phyloP scores from a whole-genome alignment of 2,797 vertebrate species.

The Scolopax bukidnonensis region DNA sequence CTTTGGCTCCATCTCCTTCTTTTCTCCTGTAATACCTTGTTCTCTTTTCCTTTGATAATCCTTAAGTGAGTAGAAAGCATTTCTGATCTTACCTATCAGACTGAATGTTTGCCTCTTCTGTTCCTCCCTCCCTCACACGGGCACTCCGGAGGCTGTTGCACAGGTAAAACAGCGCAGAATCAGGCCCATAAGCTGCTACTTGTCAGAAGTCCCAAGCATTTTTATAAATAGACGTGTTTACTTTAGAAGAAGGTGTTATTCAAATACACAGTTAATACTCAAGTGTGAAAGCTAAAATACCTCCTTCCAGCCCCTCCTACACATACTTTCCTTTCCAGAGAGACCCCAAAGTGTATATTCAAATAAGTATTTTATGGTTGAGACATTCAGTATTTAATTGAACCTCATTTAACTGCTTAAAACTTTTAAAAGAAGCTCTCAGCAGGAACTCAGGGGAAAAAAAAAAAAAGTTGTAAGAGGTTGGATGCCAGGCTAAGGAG shows the following conservation, averaged over 20 bases:
- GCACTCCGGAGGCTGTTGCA: neutral
- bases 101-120: neutral
- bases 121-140: neutral
- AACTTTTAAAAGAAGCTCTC: conserved; percentile 48
- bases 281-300: conserved; percentile 22
- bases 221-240: conserved; percentile 45
- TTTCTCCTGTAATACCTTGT: neutral
- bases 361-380: conserved; percentile 40
- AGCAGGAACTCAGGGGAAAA: neutral
- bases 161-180: conserved; percentile 6
- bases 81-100: neutral
- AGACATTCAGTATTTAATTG: conserved; percentile 40
- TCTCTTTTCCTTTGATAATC: neutral
- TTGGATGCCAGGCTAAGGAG: conserved; percentile 6
- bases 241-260: conserved; percentile 52
- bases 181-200: neutral
- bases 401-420: conserved; percentile 53
- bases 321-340: neutral
- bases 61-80: neutral
- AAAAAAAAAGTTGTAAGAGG: neutral
- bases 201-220: conserved; percentile 32
- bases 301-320: conserved; percentile 35
- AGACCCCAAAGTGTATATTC: conserved; percentile 24
- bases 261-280: conserved; percentile 19
- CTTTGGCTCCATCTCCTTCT: neutral